A percentile compares a stretch with the other conserved stretches of the same genome.
Evolutionary conservation across 2,888 invertebrate species (phyloP).

Genomic region (Endotricha flammealis): DNA sequence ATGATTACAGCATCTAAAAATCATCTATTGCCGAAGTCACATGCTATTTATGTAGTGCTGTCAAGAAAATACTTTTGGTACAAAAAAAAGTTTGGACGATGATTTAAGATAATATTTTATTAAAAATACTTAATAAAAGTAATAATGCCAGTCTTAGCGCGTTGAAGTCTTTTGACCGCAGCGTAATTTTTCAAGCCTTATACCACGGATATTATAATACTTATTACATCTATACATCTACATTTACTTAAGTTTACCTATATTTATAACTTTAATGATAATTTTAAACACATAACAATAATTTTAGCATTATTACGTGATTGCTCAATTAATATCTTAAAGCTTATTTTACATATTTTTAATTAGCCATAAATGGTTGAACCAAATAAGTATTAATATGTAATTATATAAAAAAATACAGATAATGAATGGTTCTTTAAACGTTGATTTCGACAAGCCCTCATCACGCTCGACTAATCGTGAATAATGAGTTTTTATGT

Average conservation of each 20-base stretch:
- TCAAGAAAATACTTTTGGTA: too few relatives aligned
- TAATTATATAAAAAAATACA: conserved; percentile 4
- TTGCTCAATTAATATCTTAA: neutral
- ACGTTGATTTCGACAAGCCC: neutral
- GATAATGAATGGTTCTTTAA: conserved; percentile 6
- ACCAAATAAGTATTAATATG: conserved; percentile 1
- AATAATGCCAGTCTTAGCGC: conserved; percentile 36
- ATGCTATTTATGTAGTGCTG: too few relatives aligned
- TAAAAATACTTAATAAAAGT: too few relatives aligned
- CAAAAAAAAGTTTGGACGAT: too few relatives aligned
- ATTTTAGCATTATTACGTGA: too few relatives aligned
- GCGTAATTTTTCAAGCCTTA: neutral
- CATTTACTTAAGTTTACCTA: too few relatives aligned
- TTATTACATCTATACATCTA: neutral
- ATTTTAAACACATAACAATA: too few relatives aligned
- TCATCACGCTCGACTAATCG: conserved; percentile 5
- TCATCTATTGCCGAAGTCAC: too few relatives aligned
- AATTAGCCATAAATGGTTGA: neutral
- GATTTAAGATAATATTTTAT: too few relatives aligned
- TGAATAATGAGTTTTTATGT: conserved; percentile 4
- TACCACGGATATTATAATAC: neutral
- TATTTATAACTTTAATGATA: too few relatives aligned
- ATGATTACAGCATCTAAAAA: too few relatives aligned
- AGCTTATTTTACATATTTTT: neutral
- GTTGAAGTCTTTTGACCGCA: conserved; percentile 42